Evolutionary conservation across 2,888 invertebrate species (phyloP).

Genomic region (Cantharis flavilabris): DNA sequence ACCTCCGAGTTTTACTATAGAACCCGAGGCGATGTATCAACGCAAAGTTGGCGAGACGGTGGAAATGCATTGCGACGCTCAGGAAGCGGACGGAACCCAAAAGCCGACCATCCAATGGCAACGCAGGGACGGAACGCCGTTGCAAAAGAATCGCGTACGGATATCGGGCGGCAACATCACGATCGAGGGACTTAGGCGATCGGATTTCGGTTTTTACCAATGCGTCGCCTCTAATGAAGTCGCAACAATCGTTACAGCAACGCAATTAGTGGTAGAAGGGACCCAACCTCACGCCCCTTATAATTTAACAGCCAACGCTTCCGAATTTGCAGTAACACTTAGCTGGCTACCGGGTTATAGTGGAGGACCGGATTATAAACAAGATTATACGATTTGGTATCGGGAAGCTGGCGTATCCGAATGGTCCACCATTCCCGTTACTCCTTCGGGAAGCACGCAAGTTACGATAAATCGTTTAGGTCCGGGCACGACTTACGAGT

Average conservation of each 20-base stretch:
- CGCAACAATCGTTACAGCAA: constrained; percentile 89
- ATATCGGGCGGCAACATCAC: constrained; percentile 88
- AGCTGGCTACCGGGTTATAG: constrained; percentile 95
- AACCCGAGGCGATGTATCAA: constrained; percentile 91
- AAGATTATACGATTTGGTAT: constrained; percentile 95
- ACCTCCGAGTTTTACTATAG: constrained; percentile 88
- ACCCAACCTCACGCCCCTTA: constrained; percentile 97
- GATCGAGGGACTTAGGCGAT: constrained; percentile 81
- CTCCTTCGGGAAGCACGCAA: constrained; percentile 87
- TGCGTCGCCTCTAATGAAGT: constrained; percentile 96
- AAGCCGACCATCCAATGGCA: constrained; percentile 91
- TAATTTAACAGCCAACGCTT: constrained; percentile 88
- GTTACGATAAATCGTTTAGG: constrained; percentile 89
- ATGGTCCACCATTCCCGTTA: constrained; percentile 93
- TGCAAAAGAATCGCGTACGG: constrained; percentile 80
- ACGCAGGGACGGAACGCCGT: constrained; percentile 78
- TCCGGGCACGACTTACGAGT: constrained; percentile 92
- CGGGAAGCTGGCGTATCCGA: constrained; percentile 84
- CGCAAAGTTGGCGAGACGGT: constrained; percentile 87
- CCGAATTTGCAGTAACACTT: constrained; percentile 87
- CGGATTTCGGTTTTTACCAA: constrained; percentile 94
- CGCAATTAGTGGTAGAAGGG: constrained; percentile 88
- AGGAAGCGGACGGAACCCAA: constrained; percentile 89
- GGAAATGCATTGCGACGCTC: constrained; percentile 93
- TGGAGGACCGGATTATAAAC: constrained; percentile 92